phyloP scores from a whole-genome alignment of 2,797 vertebrate species.

The Cyclura pinguis region DNA sequence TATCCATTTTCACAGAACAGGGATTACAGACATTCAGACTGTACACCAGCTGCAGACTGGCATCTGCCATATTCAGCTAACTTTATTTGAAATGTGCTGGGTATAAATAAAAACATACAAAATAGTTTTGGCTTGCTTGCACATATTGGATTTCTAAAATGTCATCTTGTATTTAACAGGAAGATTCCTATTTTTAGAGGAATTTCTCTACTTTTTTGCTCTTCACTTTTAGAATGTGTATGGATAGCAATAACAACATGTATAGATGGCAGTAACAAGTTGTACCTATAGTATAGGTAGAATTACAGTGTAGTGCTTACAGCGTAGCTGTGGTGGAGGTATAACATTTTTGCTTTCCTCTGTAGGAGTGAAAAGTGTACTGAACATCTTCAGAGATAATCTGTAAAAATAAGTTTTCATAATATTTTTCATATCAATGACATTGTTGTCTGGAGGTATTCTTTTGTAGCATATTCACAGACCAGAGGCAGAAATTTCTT shows the following conservation, averaged over 20 bases:
- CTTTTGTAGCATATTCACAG: background rate
- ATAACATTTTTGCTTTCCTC: background rate
- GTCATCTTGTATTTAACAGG: background rate
- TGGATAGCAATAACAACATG: background rate
- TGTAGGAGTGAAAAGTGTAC: background rate
- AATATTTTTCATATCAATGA: background rate
- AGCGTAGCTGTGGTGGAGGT: too few relatives aligned
- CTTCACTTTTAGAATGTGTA: background rate
- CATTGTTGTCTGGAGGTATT: background rate
- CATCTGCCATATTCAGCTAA: background rate
- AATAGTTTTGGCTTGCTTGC: background rate
- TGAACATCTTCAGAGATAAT: background rate
- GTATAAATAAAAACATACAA: constrained; percentile 1
- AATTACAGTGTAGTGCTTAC: too few relatives aligned
- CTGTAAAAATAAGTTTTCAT: background rate
- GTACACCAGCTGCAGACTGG: constrained; percentile 17
- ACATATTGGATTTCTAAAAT: background rate
- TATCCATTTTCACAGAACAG: constrained; percentile 14
- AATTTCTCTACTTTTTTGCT: background rate
- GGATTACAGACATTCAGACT: constrained; percentile 32
- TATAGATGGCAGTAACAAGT: too few relatives aligned
- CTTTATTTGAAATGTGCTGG: constrained; percentile 12
- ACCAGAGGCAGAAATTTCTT: background rate
- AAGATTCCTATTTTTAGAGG: background rate
- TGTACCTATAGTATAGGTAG: background rate